Base-by-base conservation (phyloP, 2,113 vertebrate genomes). In the Fukomys damarensis region DNA sequence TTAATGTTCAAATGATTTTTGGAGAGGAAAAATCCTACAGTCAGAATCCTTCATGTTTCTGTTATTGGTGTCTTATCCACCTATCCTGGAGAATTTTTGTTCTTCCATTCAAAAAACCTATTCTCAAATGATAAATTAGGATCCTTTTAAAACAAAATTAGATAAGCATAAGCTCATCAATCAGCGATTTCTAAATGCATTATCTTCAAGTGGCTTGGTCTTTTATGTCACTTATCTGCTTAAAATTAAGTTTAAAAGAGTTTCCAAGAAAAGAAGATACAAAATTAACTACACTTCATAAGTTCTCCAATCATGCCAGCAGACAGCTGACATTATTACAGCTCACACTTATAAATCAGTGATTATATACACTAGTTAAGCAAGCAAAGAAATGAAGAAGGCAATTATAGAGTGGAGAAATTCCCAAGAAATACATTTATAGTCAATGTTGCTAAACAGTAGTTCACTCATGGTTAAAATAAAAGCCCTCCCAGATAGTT, bases 251-350 rank as follows among this genome's bases (percentile, higher is more conserved):
- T 92, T 90, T 93, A 85, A 81, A 95, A 95, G 90, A 95, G 90
- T 95, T 96, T 90, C 84, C 68, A 96, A 95, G 87, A 85, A 96
- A 93, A 97, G 93, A 96, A 94, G 89, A 96, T 35, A 96, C 54
- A 97, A 97, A 97, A 97, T 96, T 96, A 97, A 95, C 91, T 97
- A 96, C 92, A 96, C 95, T 95, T 95, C 89, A 66, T 94, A 95
- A 72, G 59, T 91, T 97, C 92, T 95, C 95, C 92, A 91, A 92
- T 94, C 95, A 93, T n/a, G 43, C 91, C 72, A 68, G 87, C 92
- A 96, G 85, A 95, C 89, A 95, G 96, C 84, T 95, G 96, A 96
- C 93, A 92, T 85, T 95, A 92, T 76, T 88, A 95, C 20, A 85
- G 92, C 72, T 88, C 96, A 94, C 83, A 93, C 59, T 87, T 91